Evolutionary conservation across 2,888 invertebrate species (phyloP).

Genomic region (Drosophila nr. medialis): DNA sequence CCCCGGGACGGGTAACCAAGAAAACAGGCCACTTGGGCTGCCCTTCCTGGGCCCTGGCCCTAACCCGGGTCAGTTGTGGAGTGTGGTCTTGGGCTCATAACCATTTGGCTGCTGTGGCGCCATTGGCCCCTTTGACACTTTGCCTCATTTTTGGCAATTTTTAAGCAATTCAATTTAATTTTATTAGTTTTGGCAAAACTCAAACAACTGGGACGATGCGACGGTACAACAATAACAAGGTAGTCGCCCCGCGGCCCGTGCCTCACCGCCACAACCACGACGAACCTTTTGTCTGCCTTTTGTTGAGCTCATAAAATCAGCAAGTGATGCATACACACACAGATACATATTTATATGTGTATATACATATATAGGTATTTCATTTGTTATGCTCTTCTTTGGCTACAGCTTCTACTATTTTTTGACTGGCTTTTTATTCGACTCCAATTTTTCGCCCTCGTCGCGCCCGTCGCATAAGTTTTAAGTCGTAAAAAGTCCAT

Average conservation of each 20-base stretch:
- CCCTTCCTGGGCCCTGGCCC: neutral
- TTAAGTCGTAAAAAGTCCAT: slow-evolving; percentile 78
- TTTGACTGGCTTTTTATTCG: slow-evolving; percentile 61
- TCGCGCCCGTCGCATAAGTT: slow-evolving; percentile 71
- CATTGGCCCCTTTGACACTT: slow-evolving; percentile 66
- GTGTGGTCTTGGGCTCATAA: slow-evolving; percentile 50
- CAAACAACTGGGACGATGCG: slow-evolving; percentile 69
- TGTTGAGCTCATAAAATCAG: slow-evolving; percentile 72
- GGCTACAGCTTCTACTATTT: slow-evolving; percentile 48
- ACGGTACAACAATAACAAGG: slow-evolving; percentile 73
- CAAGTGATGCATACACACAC: slow-evolving; percentile 43
- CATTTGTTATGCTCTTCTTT: slow-evolving; percentile 76
- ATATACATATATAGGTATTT: slow-evolving; percentile 39
- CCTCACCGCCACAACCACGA: neutral
- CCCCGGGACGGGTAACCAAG: slow-evolving; percentile 14
- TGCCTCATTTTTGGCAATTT: slow-evolving; percentile 80
- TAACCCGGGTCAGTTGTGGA: neutral
- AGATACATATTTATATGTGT: slow-evolving; percentile 71
- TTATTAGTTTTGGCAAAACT: slow-evolving; percentile 81
- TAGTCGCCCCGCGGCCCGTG: slow-evolving; percentile 12
- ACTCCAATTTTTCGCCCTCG: slow-evolving; percentile 29
- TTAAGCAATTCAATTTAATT: slow-evolving; percentile 81
- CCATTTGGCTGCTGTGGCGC: slow-evolving; percentile 61
- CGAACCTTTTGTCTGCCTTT: slow-evolving; percentile 48
- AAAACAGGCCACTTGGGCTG: slow-evolving; percentile 22